Evolutionary conservation across 2,888 invertebrate species (phyloP), one percentile per base, ranked within the genome.

Genomic region (Erebia aethiops): DNA sequence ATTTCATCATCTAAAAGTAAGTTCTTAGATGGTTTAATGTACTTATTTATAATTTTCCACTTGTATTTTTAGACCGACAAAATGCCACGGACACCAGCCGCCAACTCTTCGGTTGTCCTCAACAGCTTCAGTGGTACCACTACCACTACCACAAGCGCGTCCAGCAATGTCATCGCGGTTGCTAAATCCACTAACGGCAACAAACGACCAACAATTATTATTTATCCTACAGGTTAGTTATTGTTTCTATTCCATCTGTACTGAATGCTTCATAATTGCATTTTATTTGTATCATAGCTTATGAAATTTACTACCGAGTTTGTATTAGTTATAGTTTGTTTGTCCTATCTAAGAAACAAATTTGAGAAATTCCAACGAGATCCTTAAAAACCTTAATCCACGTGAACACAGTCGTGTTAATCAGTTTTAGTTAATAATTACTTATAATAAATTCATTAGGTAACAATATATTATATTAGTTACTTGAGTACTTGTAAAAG

Each of bases 151-250:
- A 80, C 82, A 51, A 79, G 86, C 8, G 71, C 85, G 21, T 79
- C 84, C 60, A 81, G 78, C 76, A 84, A 81, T 69, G 83, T 83
- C 13, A 77, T 82, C 9, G 73, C 81, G 3, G 86, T 86, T 14
- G 87, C 85, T 70, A 91, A 91, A 74, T 83, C 87, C 57, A 84
- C 86, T 71, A 89, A 87, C 75, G 91, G 95, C 79, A 96, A 95
- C 82, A 96, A 96, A 87, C 94, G 96, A 80, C 96, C 96, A 73
- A 87, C 96, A 46, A 95, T 96, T 82, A 94, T 96, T 79, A 94
- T 96, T 75, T 96, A 96, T 87, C 96, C 96, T 21, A 96, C 96
- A 82, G 96, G 96, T 96, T 84, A 77, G 91, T 74, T 56, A 41
- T 11, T 46, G 5, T 11, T 61, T 43, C 13, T 26, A 13, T 46